These are phyloP conservation scores for Rhyacichthys aspro DNA, from an alignment of 2,797 vertebrate genomes.

Conservation along the genomic window DNA sequence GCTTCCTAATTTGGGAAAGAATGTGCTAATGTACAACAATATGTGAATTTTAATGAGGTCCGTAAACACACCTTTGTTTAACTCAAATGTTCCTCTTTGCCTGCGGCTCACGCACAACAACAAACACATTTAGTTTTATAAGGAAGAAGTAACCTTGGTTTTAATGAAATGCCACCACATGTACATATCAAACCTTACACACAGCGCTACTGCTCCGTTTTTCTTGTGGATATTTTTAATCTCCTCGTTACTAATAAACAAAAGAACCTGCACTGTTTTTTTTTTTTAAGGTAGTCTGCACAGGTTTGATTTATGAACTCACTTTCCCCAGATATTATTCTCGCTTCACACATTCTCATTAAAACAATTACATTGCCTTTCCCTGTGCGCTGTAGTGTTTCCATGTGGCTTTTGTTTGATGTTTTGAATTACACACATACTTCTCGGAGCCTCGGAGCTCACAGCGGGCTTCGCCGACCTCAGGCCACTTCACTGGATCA, in stretches of 20 bases:
- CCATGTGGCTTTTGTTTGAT: conserved; percentile 36
- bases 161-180: neutral
- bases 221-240: neutral
- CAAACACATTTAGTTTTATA: conserved; percentile 8
- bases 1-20: conserved; percentile 3
- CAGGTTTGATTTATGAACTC: conserved; percentile 34
- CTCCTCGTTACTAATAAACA: neutral
- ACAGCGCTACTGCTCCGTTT: neutral
- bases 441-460: conserved; percentile 10
- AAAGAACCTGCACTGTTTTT: neutral
- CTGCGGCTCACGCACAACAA: neutral
- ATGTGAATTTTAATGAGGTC: conserved; percentile 9
- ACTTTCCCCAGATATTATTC: conserved; percentile 33
- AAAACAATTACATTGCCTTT: conserved; percentile 23
- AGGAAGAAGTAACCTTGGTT: neutral
- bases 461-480: conserved; percentile 50
- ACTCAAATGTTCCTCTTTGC: neutral
- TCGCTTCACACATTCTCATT: conserved; percentile 40
- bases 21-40: conserved; percentile 3
- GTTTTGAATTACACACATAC: conserved; percentile 18
- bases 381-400: conserved; percentile 2
- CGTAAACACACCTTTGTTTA: conserved; percentile 6
- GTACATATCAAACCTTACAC: neutral
- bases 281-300: no score
- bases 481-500: conserved; percentile 58